Base-by-base conservation (phyloP, 2,888 invertebrate genomes). In the Cabera pusaria region DNA sequence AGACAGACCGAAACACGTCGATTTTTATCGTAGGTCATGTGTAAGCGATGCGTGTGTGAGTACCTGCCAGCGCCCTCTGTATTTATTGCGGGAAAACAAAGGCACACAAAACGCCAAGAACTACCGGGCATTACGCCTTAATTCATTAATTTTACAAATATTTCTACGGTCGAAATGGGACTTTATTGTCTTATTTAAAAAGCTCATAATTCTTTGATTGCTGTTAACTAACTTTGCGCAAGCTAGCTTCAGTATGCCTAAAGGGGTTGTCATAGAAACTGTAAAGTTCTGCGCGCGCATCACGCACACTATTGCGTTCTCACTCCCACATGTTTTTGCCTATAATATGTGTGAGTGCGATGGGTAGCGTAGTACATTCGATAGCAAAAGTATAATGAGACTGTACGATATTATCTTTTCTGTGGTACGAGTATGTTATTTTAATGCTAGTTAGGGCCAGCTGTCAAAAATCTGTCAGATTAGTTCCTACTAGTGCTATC, bases 191-290 rank as follows among this genome's bases (percentile, higher is more conserved):
- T 5, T 16, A 0, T 0, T 0, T 14, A 14, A 0, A 49, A 23
- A 23, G 17, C 16, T 1, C 52, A 41, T 23, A 41, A 24, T 48
- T 1, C 32, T 12, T 1, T 35, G 41, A 12, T 9, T 20, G 6
- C 5, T 5, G 27, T 28, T 52, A 56, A 56, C 44, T 52, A 44
- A 45, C 49, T 79, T 76, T 66, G 82, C 81, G 76, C 77, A 75
- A 79, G 75, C 73, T 67, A 72, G 71, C 72, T 72, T 69, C 71
- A 74, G 80, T 86, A 77, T 85, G 77, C 70, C 72, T 78, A 68
- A 82, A 77, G 82, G 83, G 85, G 86, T 88, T 88, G 88, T 85
- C 87, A 88, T 88, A 87, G 88, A 84, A 87, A 87, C 88, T 77
- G 68, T 72, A 75, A 78, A 79, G 70, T 74, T 70, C 55, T 85